Evolutionary conservation across 2,797 vertebrate genomes (phyloP).

Genomic region (Lutjanus argentimaculatus): DNA sequence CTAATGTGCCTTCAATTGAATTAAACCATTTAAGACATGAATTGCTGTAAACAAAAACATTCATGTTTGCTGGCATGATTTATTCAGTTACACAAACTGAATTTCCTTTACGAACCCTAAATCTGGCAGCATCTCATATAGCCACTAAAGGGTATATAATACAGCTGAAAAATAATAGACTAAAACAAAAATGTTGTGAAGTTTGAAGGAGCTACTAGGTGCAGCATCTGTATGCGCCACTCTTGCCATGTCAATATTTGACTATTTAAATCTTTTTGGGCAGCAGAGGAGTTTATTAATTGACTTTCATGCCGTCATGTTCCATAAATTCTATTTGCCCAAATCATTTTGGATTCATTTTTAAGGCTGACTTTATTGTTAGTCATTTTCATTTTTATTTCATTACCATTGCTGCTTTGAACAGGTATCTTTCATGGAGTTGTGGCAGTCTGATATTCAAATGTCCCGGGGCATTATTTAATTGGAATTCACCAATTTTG

Average conservation of each 20-base stretch:
- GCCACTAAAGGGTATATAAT: too few species aligned
- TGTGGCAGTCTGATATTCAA: conserved; percentile 47
- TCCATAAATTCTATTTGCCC: conserved; percentile 47
- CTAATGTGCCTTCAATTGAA: background rate
- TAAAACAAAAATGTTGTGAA: too few species aligned
- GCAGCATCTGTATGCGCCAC: too few species aligned
- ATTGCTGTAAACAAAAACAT: background rate
- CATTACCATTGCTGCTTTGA: conserved; percentile 52
- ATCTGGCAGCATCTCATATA: too few species aligned
- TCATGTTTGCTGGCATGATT: background rate
- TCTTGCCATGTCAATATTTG: conserved; percentile 2
- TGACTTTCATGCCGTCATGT: conserved; percentile 42
- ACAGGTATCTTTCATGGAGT: conserved; percentile 53
- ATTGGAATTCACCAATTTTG: conserved; percentile 59
- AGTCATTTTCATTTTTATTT: conserved; percentile 55
- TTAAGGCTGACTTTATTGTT: conserved; percentile 44
- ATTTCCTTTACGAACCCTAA: too few species aligned
- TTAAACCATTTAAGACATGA: background rate
- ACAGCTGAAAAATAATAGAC: too few species aligned
- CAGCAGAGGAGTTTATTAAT: conserved; percentile 40
- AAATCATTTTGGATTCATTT: conserved; percentile 44
- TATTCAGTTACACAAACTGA: background rate
- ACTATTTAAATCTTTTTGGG: conserved; percentile 15
- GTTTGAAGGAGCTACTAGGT: too few species aligned
- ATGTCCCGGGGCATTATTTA: conserved; percentile 58